Conservation (phyloP, 2,888 invertebrate genomes). For the Drosophila diplacantha region DNA sequence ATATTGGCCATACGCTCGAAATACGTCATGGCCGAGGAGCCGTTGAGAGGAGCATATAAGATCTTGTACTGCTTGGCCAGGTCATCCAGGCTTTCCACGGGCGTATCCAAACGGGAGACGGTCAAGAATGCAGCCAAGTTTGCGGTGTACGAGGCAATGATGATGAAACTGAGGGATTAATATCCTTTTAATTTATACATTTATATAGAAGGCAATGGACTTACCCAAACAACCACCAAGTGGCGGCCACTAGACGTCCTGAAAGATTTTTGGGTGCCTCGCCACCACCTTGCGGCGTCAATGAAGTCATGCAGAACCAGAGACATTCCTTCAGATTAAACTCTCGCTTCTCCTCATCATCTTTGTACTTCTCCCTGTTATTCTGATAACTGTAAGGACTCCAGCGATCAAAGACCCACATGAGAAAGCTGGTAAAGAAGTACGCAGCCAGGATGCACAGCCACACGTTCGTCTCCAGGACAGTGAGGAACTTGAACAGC, state of each 20-base stretch:
- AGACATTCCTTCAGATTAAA: conserved; percentile 97
- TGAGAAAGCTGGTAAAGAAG: conserved; percentile 94
- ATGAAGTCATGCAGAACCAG: conserved; percentile 99
- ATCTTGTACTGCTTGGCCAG: conserved; percentile 97
- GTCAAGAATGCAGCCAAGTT: conserved; percentile 98
- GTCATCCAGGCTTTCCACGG: conserved; percentile 95
- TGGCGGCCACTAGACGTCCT: conserved; percentile 95
- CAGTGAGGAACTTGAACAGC: conserved; percentile 96
- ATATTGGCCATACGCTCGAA: conserved; percentile 97
- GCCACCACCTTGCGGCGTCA: conserved; percentile 96
- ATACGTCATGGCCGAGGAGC: conserved; percentile 94
- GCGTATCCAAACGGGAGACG: conserved; percentile 93
- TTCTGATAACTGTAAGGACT: conserved; percentile 98
- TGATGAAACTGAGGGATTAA: conserved; percentile 85
- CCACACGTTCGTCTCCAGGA: conserved; percentile 97
- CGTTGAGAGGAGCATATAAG: conserved; percentile 93
- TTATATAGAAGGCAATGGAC: not conserved
- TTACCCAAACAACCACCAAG: conserved; percentile 98
- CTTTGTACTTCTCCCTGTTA: conserved; percentile 93
- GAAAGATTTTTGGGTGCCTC: conserved; percentile 98
- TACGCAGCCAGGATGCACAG: conserved; percentile 96
- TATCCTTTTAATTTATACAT: not conserved
- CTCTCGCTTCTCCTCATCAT: conserved; percentile 95
- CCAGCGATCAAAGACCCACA: conserved; percentile 98
- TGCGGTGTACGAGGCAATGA: conserved; percentile 98